Evolutionary conservation across 2,113 vertebrate species (phyloP), one percentile per base, ranked within the genome.

Genomic region (Octodon degus): DNA sequence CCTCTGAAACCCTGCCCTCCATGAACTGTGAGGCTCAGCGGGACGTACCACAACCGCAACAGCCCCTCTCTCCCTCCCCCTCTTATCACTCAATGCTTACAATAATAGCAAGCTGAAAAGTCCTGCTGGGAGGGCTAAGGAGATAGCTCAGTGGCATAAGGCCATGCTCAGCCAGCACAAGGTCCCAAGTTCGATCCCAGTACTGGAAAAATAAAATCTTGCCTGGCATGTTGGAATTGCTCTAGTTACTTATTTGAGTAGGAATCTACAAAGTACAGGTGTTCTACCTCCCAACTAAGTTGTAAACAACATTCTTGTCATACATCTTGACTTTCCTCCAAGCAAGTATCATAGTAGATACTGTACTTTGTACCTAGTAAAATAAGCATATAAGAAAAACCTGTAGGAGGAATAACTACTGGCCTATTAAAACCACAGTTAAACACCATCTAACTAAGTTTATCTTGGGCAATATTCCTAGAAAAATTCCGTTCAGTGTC

Each of bases 191-290:
- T 58, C 16, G 4, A 58, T 58, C 17, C 16, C 16, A 19, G 16
- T 58, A 19, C 55, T 58, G 55, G 55, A 58, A 16, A 58, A 19
- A 58, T 0, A 55, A 55, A 55, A 72, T 93, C 55, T 91, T 50
- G 9, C 9, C 17, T 34, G 6, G 27, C 19, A 72, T 50, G 90
- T 67, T 65, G 85, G 24, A 86, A 92, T 43, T 85, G 17, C 5
- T 81, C 30, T 1, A 62, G 62, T 79, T 12, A 83, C n/a, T 95
- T 68, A 77, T 65, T 70, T 90, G 95, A 92, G 67, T 60, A 80
- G 86, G 14, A 74, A 58, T 76, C 37, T 83, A 47, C n/a, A 22
- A 58, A 82, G 43, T 79, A 3, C 34, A 89, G 63, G 22, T 14
- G 27, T 70, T 50, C 43, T 65, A 5, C 20, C n/a, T 91, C 67